Evolutionary conservation across 2,797 vertebrate genomes (phyloP).

Genomic region (Galago senegalensis): DNA sequence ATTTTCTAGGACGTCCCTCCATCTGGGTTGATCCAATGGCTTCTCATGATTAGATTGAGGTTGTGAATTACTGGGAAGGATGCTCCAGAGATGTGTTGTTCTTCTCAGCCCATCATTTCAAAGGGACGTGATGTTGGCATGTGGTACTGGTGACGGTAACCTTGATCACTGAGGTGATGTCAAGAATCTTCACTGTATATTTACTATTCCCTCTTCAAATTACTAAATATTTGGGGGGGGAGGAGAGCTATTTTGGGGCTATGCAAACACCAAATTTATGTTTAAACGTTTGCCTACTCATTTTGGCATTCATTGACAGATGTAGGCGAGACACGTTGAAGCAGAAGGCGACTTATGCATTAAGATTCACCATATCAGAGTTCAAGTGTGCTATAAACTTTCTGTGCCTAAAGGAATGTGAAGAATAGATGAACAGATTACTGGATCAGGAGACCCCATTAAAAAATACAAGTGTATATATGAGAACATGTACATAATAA

Average conservation of each 20-base stretch:
- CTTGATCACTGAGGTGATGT: neutral
- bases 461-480: neutral
- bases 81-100: neutral
- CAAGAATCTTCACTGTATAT: neutral
- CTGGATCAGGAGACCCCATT: neutral
- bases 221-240: neutral
- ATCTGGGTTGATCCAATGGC: neutral
- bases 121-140: neutral
- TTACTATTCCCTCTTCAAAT: neutral
- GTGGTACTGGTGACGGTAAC: neutral
- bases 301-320: slow-evolving; percentile 32
- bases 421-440: slow-evolving; percentile 50
- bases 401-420: slow-evolving; percentile 38
- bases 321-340: slow-evolving; percentile 42
- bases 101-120: neutral
- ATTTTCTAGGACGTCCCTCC: neutral
- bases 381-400: neutral
- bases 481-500: slow-evolving; percentile 9
- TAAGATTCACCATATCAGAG: neutral
- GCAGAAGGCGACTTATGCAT: neutral
- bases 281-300: slow-evolving; percentile 28
- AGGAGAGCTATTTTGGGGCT: neutral
- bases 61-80: neutral
- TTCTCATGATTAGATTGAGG: neutral
- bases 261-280: neutral